Evolutionary conservation across 2,888 invertebrate genomes (phyloP).

Genomic region (Meghimatium bilineatum): DNA sequence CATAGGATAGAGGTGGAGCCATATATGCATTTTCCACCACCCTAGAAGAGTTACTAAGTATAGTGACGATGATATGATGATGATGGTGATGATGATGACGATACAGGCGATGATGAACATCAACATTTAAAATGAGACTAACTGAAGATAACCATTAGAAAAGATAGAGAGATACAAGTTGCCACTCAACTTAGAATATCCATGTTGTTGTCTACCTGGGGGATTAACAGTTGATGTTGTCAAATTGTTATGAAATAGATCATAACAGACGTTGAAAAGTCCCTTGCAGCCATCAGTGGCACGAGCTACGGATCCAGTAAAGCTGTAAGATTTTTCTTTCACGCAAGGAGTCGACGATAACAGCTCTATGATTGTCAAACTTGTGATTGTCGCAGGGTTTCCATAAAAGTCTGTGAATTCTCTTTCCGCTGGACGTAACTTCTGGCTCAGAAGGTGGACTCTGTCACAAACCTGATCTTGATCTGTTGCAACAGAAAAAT

Average conservation of each 20-base stretch:
- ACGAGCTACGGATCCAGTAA: background rate
- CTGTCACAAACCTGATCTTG: background rate
- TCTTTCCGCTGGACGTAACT: background rate
- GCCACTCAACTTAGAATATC: no score
- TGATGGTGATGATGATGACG: no score
- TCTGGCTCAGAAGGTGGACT: background rate
- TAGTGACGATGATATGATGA: no score
- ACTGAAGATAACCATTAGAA: no score
- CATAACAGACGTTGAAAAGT: background rate
- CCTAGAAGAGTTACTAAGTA: no score
- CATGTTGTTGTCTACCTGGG: no score
- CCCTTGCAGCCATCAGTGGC: constrained; percentile 1
- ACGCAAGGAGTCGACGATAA: background rate
- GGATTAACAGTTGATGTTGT: background rate
- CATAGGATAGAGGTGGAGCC: no score
- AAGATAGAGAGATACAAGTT: no score
- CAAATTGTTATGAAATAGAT: background rate
- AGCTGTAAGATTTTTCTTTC: background rate
- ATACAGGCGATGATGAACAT: no score
- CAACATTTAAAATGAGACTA: no score
- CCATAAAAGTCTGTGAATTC: background rate
- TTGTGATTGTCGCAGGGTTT: background rate
- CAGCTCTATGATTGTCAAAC: background rate
- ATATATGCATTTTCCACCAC: no score
- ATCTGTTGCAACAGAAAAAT: background rate